Evolutionary conservation across 2,113 vertebrate species (phyloP), one percentile per base, ranked within the genome.

Genomic region (Marmota flaviventris): DNA sequence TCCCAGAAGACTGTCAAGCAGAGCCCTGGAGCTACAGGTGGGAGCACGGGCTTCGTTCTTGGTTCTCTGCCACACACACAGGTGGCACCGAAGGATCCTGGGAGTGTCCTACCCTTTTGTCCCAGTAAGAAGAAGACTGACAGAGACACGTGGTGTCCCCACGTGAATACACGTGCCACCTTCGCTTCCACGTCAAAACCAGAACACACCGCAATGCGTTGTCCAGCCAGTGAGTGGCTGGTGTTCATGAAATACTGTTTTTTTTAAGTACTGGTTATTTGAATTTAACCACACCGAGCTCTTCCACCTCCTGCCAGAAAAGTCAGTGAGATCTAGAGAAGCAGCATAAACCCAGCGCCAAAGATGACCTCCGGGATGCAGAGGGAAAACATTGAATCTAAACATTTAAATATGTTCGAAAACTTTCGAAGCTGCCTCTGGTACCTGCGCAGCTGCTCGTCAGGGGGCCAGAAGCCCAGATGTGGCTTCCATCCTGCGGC

Each of bases 281-380:
- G 32, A 95, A 77, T 93, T 92, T 83, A 91, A 78, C 51, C 48
- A 67, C 70, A 70, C 8, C 14, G 37, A 86, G 22, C 32, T 86
- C 14, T 39, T 29, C 17, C 2, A 6, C 13, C 37, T 4, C 10
- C 4, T 39, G 17, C 8, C 0, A 16, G 63, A 75, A 89, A 88
- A 89, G 61, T 1, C 81, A 63, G 7, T 32, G 73, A 67, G 29
- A 51, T 27, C n/a, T 16, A 39, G 34, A 69, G 61, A 22, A 4
- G 8, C 39, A 90, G 61, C 32, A 29, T 18, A 72, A 63, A 81
- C 34, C 12, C 17, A 56, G 18, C 32, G 24, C n/a, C 48, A 9
- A 37, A 45, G 56, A 70, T 63, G 45, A 86, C 29, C 78, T 63
- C 39, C 76, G 45, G 63, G 17, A 11, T 25, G 0, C 17, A 39